These are phyloP conservation scores for Macropodus opercularis DNA, from an alignment of 2,797 vertebrate species.

Conservation along the genomic window DNA sequence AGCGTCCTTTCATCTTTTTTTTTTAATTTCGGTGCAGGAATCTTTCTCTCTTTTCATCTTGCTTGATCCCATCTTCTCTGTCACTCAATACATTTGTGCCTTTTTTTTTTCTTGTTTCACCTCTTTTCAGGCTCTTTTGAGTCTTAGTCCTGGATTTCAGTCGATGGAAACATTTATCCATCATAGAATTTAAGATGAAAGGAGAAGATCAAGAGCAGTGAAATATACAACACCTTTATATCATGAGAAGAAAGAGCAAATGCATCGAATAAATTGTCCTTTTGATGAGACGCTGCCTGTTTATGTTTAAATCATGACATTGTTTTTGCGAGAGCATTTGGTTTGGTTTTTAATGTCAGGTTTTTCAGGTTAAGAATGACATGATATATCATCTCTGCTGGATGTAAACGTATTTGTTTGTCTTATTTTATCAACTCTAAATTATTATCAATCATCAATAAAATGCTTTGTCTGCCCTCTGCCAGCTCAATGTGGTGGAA, in stretches of 20 bases:
- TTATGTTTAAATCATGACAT: not conserved
- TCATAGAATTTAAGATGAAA: slow-evolving; percentile 57
- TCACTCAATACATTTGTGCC: not conserved
- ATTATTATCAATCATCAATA: slow-evolving; percentile 37
- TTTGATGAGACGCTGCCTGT: not conserved
- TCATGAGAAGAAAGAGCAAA: slow-evolving; percentile 27
- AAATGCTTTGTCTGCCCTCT: slow-evolving; percentile 31
- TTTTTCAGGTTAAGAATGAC: too few relatives aligned
- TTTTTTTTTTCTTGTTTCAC: not conserved
- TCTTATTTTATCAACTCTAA: too few relatives aligned
- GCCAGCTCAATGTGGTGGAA: slow-evolving; percentile 95
- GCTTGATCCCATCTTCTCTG: slow-evolving; percentile 32
- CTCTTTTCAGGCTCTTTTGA: slow-evolving; percentile 26
- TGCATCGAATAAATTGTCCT: not conserved
- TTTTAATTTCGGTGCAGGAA: slow-evolving; percentile 24
- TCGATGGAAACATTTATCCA: slow-evolving; percentile 58
- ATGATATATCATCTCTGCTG: too few relatives aligned
- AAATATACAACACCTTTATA: slow-evolving; percentile 14
- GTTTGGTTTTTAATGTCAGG: not conserved
- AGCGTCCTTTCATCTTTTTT: slow-evolving; percentile 47
- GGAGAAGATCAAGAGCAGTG: slow-evolving; percentile 31
- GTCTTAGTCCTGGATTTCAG: slow-evolving; percentile 44
- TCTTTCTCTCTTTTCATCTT: slow-evolving; percentile 37
- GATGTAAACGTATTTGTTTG: too few relatives aligned
- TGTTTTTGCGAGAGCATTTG: too few relatives aligned